phyloP scores from a whole-genome alignment of 2,113 vertebrate genomes.

The Psittacula cyanocephala region DNA sequence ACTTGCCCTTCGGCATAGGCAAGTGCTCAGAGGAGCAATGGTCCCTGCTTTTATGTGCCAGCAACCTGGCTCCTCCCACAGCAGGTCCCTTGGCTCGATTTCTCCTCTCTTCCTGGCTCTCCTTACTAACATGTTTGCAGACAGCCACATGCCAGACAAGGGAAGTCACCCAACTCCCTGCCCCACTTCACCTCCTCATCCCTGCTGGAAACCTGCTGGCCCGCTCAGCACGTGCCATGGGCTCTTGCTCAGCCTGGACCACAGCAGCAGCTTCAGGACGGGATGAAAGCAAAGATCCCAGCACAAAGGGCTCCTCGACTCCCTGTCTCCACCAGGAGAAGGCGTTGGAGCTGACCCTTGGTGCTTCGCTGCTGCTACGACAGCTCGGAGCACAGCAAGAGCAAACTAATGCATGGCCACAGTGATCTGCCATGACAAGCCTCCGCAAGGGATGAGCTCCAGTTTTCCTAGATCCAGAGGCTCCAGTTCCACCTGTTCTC shows the following conservation, averaged over 20 bases:
- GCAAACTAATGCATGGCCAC: fast-evolving
- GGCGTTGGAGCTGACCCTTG: fast-evolving
- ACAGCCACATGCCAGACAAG: neutral
- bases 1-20: neutral
- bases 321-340: fast-evolving
- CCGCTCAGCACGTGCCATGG: fast-evolving
- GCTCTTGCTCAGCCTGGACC: neutral
- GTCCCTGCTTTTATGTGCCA: neutral
- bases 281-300: neutral
- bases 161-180: neutral
- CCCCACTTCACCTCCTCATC: fast-evolving
- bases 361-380: neutral
- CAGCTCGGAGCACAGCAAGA: neutral
- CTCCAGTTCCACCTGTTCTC: neutral
- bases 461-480: neutral
- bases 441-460: neutral
- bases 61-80: neutral
- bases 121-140: neutral
- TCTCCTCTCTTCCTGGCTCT: neutral
- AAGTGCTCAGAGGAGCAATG: fast-evolving
- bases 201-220: neutral
- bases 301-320: neutral
- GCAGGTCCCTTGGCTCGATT: neutral
- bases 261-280: neutral
- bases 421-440: neutral